These are phyloP conservation scores for Cristatella mucedo DNA, from an alignment of 2,888 invertebrate species.

Conservation along the genomic window DNA sequence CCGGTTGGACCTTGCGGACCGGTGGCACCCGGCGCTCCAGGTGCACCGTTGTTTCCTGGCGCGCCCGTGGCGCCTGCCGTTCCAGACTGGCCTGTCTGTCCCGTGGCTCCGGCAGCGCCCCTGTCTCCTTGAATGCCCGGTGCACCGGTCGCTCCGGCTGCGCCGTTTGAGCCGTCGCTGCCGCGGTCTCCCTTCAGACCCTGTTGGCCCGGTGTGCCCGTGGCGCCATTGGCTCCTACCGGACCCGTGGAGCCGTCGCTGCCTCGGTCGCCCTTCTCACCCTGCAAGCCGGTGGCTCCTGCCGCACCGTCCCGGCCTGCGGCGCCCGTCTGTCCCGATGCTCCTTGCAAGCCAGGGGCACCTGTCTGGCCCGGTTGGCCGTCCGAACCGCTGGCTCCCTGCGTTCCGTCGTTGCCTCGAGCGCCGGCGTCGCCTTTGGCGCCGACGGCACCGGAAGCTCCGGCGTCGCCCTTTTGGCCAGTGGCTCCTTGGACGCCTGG, in stretches of 20 bases:
- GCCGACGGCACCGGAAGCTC: constrained; percentile 7
- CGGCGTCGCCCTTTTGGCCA: constrained; percentile 8
- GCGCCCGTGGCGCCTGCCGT: constrained; percentile 11
- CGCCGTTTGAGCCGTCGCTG: constrained; percentile 9
- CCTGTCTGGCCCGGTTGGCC: constrained; percentile 1
- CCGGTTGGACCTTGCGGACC: constrained; percentile 7
- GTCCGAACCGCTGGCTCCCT: neutral
- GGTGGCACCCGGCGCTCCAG: constrained; percentile 8
- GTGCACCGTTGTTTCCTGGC: constrained; percentile 5
- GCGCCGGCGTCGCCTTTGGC: constrained; percentile 1
- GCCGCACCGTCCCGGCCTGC: constrained; percentile 10
- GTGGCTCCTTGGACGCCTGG: constrained; percentile 9
- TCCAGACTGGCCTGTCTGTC: constrained; percentile 11
- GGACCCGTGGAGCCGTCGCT: constrained; percentile 8
- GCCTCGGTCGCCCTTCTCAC: constrained; percentile 11
- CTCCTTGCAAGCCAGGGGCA: constrained; percentile 11
- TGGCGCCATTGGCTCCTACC: constrained; percentile 9
- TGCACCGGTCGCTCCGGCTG: constrained; percentile 11
- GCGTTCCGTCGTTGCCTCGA: neutral
- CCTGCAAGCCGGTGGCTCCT: constrained; percentile 12
- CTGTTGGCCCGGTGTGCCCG: constrained; percentile 2
- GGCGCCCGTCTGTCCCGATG: constrained; percentile 9
- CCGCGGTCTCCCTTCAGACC: constrained; percentile 12
- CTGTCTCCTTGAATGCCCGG: constrained; percentile 2
- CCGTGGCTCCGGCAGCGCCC: constrained; percentile 6